Conservation (phyloP, 2,113 vertebrate genomes). For the Dromaius novaehollandiae region DNA sequence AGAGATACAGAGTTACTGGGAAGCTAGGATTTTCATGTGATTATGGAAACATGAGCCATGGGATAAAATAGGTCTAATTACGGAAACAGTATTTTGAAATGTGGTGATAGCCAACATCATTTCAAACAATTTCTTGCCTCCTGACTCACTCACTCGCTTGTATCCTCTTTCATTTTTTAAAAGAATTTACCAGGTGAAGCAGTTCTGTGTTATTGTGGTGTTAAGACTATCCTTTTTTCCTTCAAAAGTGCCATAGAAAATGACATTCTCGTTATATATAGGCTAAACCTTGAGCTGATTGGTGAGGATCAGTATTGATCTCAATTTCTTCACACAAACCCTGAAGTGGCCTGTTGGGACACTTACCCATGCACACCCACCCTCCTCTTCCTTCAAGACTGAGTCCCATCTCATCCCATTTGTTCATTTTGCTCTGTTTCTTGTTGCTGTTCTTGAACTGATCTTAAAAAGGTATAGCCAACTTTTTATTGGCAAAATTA, state of each 20-base stretch:
- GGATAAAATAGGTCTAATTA: neutral
- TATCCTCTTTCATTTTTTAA: neutral
- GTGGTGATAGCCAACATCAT: neutral
- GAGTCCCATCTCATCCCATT: neutral
- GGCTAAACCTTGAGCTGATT: neutral
- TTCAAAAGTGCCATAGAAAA: neutral
- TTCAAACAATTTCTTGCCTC: neutral
- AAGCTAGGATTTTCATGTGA: neutral
- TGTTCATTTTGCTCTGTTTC: neutral
- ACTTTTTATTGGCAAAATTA: no score
- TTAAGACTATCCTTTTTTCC: neutral
- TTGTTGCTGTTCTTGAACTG: neutral
- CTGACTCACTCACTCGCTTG: neutral
- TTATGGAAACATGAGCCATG: neutral
- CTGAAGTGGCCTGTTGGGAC: neutral
- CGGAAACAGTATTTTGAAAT: neutral
- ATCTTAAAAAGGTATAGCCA: no score
- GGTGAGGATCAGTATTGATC: neutral
- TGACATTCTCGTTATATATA: neutral
- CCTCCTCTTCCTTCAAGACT: neutral
- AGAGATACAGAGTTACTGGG: neutral
- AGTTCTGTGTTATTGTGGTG: neutral
- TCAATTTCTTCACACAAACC: neutral
- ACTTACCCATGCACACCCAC: neutral
- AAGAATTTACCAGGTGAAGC: neutral